Percentiles rank a stretch among this genome's conserved stretches.
These are phyloP conservation scores for Labia minor DNA, from an alignment of 2,888 invertebrate genomes.

Conservation along the genomic window DNA sequence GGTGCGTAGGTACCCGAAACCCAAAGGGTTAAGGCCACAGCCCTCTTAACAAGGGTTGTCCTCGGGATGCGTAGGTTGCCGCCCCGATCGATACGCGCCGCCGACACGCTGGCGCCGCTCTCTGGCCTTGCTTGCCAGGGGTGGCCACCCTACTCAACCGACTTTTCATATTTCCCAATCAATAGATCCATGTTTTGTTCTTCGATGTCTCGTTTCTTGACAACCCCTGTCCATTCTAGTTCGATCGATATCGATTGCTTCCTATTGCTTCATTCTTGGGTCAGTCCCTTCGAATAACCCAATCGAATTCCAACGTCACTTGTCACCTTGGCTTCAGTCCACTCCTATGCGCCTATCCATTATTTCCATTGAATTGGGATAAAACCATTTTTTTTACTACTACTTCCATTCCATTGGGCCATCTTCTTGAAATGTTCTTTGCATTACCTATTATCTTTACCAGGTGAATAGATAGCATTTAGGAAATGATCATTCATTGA, in stretches of 20 bases:
- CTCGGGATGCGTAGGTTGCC: neutral
- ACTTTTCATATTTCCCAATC: conserved; percentile 1
- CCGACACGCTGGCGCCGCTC: neutral
- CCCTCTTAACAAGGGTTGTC: too few species aligned
- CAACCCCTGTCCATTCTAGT: neutral
- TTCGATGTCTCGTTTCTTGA: neutral
- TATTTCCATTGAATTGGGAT: neutral
- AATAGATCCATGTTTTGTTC: neutral
- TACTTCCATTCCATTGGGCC: too few species aligned
- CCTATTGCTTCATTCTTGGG: neutral
- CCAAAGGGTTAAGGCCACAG: too few species aligned
- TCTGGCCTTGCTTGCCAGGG: neutral
- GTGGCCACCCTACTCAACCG: neutral
- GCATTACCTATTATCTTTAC: too few species aligned
- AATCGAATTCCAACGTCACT: neutral
- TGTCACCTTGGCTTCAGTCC: neutral
- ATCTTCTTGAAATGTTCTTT: too few species aligned
- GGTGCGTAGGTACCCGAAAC: too few species aligned
- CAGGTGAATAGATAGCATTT: too few species aligned
- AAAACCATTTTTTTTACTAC: too few species aligned
- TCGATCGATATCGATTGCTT: neutral
- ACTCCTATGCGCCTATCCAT: neutral
- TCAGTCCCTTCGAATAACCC: neutral
- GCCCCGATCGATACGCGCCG: conserved; percentile 4
- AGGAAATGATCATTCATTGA: too few species aligned